Evolutionary conservation across 2,888 invertebrate genomes (phyloP).

Genomic region (Tiliacea citrago): DNA sequence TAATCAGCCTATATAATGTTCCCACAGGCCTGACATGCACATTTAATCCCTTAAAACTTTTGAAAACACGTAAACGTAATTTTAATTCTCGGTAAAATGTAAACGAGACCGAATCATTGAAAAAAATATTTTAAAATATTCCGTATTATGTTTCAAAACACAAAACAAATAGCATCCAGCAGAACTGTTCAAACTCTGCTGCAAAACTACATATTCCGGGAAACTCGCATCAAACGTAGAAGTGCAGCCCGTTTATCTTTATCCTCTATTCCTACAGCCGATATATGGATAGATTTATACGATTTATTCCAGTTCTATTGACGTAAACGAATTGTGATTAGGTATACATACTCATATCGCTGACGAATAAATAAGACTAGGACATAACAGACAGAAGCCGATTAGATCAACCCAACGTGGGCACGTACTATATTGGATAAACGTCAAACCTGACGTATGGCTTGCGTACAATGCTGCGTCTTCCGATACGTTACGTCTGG

Average conservation of each 20-base stretch:
- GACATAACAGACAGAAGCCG: conserved; percentile 71
- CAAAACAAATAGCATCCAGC: conserved; percentile 23
- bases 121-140: conserved; percentile 25
- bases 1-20: too few relatives aligned
- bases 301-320: conserved; percentile 53
- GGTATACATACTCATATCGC: conserved; percentile 64
- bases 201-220: conserved; percentile 9
- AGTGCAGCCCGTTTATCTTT: conserved; percentile 34
- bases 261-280: conserved; percentile 2
- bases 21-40: too few relatives aligned
- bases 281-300: conserved; percentile 38
- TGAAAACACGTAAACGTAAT: background rate
- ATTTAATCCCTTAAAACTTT: background rate
- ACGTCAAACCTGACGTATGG: conserved; percentile 87
- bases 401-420: conserved; percentile 80
- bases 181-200: conserved; percentile 4
- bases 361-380: conserved; percentile 75
- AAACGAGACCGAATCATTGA: background rate
- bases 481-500: conserved; percentile 65
- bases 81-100: background rate
- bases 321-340: conserved; percentile 72
- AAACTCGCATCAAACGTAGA: conserved; percentile 16
- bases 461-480: conserved; percentile 75
- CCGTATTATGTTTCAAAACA: background rate
- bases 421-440: conserved; percentile 89